Conservation (phyloP, 2,888 invertebrate species). For the Perdita meconis region DNA sequence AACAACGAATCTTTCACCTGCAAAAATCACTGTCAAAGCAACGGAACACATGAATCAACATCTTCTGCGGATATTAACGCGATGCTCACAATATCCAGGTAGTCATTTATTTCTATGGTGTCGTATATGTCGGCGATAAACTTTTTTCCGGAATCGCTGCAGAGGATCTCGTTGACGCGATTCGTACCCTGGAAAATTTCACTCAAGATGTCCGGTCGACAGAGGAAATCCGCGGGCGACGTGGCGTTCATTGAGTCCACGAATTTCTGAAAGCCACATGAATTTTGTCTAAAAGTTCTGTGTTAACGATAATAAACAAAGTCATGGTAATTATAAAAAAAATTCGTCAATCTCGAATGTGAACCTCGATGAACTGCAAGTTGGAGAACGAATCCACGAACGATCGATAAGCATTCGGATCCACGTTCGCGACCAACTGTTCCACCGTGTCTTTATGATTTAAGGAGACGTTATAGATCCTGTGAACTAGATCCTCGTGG, state of each 20-base stretch:
- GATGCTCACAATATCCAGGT: slow-evolving; percentile 70
- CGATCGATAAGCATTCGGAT: slow-evolving; percentile 73
- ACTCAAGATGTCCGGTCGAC: slow-evolving; percentile 68
- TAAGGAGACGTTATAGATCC: slow-evolving; percentile 71
- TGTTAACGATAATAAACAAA: too few species aligned
- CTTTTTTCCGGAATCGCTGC: slow-evolving; percentile 72
- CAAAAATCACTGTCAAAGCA: not conserved
- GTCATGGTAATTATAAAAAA: not conserved
- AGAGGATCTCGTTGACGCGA: slow-evolving; percentile 68
- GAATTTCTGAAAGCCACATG: slow-evolving; percentile 64
- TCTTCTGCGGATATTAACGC: not conserved
- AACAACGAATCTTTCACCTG: slow-evolving; percentile 74
- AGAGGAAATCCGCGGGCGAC: slow-evolving; percentile 68
- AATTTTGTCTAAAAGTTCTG: not conserved
- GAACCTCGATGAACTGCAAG: slow-evolving; percentile 72
- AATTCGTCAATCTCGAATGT: not conserved
- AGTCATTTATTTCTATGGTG: slow-evolving; percentile 71
- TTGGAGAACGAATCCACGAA: slow-evolving; percentile 73
- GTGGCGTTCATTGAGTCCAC: slow-evolving; percentile 50
- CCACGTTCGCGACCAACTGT: slow-evolving; percentile 69
- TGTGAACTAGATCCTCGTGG: slow-evolving; percentile 71
- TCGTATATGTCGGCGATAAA: slow-evolving; percentile 75
- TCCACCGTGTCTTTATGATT: slow-evolving; percentile 72
- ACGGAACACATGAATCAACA: not conserved
- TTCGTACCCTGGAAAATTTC: slow-evolving; percentile 71